Evolutionary conservation across 2,888 invertebrate species (phyloP).

Genomic region (Dicycla oo): DNA sequence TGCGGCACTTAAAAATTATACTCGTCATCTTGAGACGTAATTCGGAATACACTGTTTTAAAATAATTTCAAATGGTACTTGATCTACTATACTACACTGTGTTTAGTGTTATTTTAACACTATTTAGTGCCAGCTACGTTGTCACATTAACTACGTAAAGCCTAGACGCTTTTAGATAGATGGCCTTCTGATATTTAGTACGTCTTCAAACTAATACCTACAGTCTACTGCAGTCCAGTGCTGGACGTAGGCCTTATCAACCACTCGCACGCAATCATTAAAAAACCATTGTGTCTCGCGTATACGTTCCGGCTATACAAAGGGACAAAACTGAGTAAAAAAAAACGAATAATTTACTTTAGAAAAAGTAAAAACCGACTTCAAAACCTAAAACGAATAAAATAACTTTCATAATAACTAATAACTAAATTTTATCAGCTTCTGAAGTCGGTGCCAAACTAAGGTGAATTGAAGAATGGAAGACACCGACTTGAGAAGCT

Average conservation of each 20-base stretch:
- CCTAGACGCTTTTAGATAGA: constrained; percentile 51
- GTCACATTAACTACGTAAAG: constrained; percentile 56
- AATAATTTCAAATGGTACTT: constrained; percentile 44
- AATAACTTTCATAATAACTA: no score
- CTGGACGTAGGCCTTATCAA: not conserved
- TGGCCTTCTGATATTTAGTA: constrained; percentile 34
- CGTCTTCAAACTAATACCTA: not conserved
- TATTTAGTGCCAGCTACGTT: constrained; percentile 57
- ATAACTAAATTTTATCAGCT: no score
- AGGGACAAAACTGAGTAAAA: not conserved
- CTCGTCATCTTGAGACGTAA: constrained; percentile 55
- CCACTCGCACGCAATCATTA: no score
- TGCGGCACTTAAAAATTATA: constrained; percentile 42
- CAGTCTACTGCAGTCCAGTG: not conserved
- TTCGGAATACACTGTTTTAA: constrained; percentile 57
- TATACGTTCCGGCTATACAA: no score
- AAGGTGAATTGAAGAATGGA: no score
- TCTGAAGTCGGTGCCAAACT: no score
- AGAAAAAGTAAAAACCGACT: no score
- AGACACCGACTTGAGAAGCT: no score
- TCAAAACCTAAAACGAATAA: no score
- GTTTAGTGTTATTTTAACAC: constrained; percentile 55
- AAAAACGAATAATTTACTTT: not conserved
- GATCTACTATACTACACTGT: constrained; percentile 53
- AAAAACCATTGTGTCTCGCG: no score